phyloP scores from a whole-genome alignment of 2,797 vertebrate genomes.

The Craterocephalus amniculus region DNA sequence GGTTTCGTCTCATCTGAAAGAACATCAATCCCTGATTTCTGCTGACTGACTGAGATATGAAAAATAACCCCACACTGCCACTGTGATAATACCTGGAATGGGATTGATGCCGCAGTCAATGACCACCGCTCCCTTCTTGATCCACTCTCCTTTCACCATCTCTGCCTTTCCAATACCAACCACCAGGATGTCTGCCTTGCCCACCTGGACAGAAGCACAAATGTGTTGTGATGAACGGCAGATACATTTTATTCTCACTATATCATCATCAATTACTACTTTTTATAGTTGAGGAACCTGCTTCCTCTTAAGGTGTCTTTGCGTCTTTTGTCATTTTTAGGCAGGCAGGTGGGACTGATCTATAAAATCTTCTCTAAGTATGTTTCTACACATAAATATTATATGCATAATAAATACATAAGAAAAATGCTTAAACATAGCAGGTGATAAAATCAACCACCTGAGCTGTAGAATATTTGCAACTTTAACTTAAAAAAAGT shows the following conservation, averaged over 20 bases:
- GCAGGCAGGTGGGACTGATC: not conserved
- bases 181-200: conserved; percentile 94
- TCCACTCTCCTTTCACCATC: conserved; percentile 97
- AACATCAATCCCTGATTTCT: not conserved
- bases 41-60: not conserved
- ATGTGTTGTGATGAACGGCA: conserved; percentile 1
- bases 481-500: not conserved
- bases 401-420: not conserved
- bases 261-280: not conserved
- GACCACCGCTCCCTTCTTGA: conserved; percentile 95
- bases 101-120: conserved; percentile 99
- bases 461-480: no score
- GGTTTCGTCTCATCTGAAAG: conserved; percentile 88
- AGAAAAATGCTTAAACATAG: not conserved
- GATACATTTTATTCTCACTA: not conserved
- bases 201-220: conserved; percentile 80
- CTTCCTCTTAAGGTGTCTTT: not conserved
- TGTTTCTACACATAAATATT: not conserved
- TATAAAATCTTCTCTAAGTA: not conserved
- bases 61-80: not conserved
- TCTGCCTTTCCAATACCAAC: conserved; percentile 94
- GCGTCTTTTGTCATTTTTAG: not conserved
- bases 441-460: no score
- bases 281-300: not conserved
- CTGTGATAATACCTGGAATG: conserved; percentile 83